Evolutionary conservation across 2,888 invertebrate genomes (phyloP).

Genomic region (Xestia xanthographa): DNA sequence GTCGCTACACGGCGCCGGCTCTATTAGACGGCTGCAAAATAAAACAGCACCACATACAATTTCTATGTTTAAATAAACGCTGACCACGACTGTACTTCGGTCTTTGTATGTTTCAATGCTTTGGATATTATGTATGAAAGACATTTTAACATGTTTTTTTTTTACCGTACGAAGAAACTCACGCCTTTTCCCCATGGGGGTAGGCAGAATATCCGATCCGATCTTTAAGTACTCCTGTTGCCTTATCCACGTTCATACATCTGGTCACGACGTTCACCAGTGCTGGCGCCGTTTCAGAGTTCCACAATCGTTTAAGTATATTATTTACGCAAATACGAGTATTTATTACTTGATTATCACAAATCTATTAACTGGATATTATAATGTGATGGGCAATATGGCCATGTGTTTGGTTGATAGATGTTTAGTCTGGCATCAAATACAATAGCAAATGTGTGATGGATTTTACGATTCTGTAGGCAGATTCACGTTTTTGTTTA

Average conservation of each 20-base stretch:
- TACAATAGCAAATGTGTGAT: constrained; percentile 24
- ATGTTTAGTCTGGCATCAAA: constrained; percentile 33
- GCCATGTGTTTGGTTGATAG: constrained; percentile 35
- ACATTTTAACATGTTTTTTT: not conserved
- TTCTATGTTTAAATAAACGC: constrained; percentile 33
- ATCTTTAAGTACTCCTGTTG: not conserved
- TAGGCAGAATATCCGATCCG: not conserved
- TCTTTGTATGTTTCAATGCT: constrained; percentile 3
- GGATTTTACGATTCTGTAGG: constrained; percentile 9
- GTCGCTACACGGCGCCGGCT: constrained; percentile 55
- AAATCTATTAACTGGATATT: constrained; percentile 39
- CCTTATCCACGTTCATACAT: not conserved
- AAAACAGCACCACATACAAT: constrained; percentile 39
- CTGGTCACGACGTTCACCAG: not conserved
- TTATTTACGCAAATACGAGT: constrained; percentile 29
- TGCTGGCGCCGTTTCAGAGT: not conserved
- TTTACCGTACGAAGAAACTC: not conserved
- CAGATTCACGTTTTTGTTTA: constrained; percentile 13
- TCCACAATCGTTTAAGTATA: not conserved
- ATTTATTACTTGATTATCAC: constrained; percentile 37
- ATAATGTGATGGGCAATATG: constrained; percentile 14
- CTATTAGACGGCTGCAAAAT: constrained; percentile 41
- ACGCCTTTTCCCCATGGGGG: not conserved
- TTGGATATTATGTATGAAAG: not conserved
- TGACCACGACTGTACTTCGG: constrained; percentile 29